Base-by-base conservation (phyloP, 2,888 invertebrate species). In the Calephelis perditalis region DNA sequence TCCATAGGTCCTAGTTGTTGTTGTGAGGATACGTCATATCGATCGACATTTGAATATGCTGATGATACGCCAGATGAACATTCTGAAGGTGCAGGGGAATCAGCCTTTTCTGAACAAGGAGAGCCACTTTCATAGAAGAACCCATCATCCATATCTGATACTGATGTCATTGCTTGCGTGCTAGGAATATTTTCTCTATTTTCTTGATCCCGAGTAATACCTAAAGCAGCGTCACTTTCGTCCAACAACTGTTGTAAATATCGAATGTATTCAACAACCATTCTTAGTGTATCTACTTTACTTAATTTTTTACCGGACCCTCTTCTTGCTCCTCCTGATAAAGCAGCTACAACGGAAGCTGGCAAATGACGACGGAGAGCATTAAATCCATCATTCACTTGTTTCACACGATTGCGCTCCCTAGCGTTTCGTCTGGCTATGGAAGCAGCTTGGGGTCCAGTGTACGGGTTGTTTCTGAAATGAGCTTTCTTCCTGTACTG, bases 361-460 rank as follows among this genome's bases (percentile, higher is more conserved):
- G 97, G 98, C 73, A 98, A 94, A 84, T 97, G 97, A 72, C 96
- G 95, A 49, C 97, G 92, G 9, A 98, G 91, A 55, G 96, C 96
- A 59, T 96, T 96, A 80, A 97, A 98, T 65, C 97, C 98, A 80
- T 97, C 96, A 88, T 97, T 97, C 77, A 97, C 97, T 92, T 98
- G 97, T 82, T 97, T 97, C 64, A 98, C 98, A 68, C 98, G 94
- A 81, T 98, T 98, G 67, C 98, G 92, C 86, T 98, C 98, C 11
- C 98, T 92, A 26, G 98, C 98, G 86, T 99, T 98, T 70, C 98
- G 92, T 61, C 98, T 91, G 0, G 96, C 97, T 52, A 98, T 97
- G 3, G 97, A 96, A 7, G 95, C 96, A 65, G 96, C 94, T 75
- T 96, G 96, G 69, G 95, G 94, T 69, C 93, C 93, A 0, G 93